Percentiles rank a stretch among this genome's conserved stretches.
These are phyloP conservation scores for Cynodonichthys magdalenae DNA, from an alignment of 2,797 vertebrate genomes.

Conservation along the genomic window DNA sequence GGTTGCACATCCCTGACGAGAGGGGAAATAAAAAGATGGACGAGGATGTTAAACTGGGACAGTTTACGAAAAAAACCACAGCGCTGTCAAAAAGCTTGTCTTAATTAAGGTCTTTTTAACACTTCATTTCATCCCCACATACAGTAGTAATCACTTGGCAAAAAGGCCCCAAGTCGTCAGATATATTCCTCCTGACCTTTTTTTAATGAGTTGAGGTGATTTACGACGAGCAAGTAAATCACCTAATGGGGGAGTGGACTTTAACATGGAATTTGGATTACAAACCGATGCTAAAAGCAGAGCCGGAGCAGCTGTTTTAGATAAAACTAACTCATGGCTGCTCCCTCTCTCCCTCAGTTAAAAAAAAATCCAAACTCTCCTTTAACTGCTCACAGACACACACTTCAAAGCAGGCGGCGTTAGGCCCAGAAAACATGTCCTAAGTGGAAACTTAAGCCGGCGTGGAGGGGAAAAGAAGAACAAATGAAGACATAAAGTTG, in stretches of 20 bases:
- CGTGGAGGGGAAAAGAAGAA: constrained; percentile 16
- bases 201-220: constrained; percentile 67
- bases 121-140: constrained; percentile 61
- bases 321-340: constrained; percentile 69
- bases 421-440: constrained; percentile 56
- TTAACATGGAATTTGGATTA: constrained; percentile 72
- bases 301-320: constrained; percentile 75
- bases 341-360: constrained; percentile 42
- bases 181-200: constrained; percentile 55
- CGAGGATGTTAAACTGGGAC: background rate
- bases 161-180: constrained; percentile 47
- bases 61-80: constrained; percentile 36
- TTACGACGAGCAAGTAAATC: constrained; percentile 69
- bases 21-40: background rate
- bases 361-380: constrained; percentile 6
- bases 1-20: constrained; percentile 94
- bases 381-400: constrained; percentile 54
- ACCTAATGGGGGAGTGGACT: constrained; percentile 63
- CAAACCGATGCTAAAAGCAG: constrained; percentile 53
- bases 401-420: constrained; percentile 62
- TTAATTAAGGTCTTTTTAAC: constrained; percentile 59
- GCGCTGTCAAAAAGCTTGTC: constrained; percentile 41
- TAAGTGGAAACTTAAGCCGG: constrained; percentile 62
- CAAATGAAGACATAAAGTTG: constrained; percentile 37
- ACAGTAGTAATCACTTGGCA: constrained; percentile 61